phyloP scores from a whole-genome alignment of 2,888 invertebrate genomes.

The Lasioglossum villosulum region DNA sequence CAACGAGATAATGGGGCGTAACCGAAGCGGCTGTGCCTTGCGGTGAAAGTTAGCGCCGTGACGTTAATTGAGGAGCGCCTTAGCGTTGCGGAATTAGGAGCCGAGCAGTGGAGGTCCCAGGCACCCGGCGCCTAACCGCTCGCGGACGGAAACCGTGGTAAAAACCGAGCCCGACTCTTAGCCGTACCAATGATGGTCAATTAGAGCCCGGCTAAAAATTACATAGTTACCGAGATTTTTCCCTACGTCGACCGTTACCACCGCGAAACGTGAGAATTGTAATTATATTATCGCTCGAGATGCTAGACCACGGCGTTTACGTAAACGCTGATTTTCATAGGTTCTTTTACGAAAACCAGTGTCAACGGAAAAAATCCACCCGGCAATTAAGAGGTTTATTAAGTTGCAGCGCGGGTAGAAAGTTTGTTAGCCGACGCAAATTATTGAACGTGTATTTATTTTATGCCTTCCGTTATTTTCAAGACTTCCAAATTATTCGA shows the following conservation, averaged over 20 bases:
- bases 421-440: not conserved
- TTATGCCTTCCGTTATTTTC: not conserved
- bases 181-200: not conserved
- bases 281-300: slow-evolving; percentile 11
- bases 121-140: slow-evolving; percentile 42
- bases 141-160: slow-evolving; percentile 9
- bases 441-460: not conserved
- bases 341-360: not conserved
- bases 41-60: slow-evolving; percentile 75
- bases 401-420: not conserved
- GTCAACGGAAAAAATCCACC: not conserved
- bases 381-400: not conserved
- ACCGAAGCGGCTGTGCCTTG: slow-evolving; percentile 73
- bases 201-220: slow-evolving; percentile 14
- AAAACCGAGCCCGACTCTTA: slow-evolving; percentile 10
- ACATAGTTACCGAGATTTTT: not conserved
- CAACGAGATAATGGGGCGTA: slow-evolving; percentile 71
- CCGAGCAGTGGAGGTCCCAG: slow-evolving; percentile 44
- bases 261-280: slow-evolving; percentile 1
- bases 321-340: not conserved
- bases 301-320: not conserved
- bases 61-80: slow-evolving; percentile 74
- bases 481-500: not conserved
- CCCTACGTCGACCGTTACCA: not conserved
- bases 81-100: slow-evolving; percentile 69